Base-by-base conservation (phyloP, 2,797 vertebrate genomes). In the Xenops minutus region DNA sequence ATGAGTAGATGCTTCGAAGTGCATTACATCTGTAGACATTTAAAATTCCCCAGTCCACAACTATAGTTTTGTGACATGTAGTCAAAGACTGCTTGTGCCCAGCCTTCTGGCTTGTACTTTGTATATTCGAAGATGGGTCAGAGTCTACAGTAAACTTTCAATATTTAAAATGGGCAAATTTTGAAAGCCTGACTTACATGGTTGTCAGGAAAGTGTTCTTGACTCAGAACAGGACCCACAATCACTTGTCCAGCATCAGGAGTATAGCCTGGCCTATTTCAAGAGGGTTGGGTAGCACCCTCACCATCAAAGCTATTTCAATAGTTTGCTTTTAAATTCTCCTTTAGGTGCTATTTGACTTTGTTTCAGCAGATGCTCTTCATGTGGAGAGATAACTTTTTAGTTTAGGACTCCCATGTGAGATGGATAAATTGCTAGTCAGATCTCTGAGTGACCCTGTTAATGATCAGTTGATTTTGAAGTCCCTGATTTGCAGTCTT, bases 171-270 rank as follows among this genome's bases (percentile, higher is more conserved):
- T 71, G 14, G 19, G 5, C 29, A 34, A 5, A 14, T 66, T 84
- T 48, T 58, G 39, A 58, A 73, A 73, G 26, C 14, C 10, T 37
- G 3, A 13, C 64, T 29, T 27, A 15, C 10, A 64, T 88, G 22
- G 4, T 58, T 77, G 44, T 14, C 7, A 12, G 49, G 43, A 49
- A 67, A 46, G 15, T 71, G 69, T 71, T 21, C 54, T 44, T 63
- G 55, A 12, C 12, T 71, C 1, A 0, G 30, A 79, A 37, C 14
- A 44, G 21, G 36, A 58, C 14, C 10, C 0, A 0, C 13, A 19
- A 1, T 66, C 39, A 62, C 22, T n/a, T 64, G 24, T 13, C 16
- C 34, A 48, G 5, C 5, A 6, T 69, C 7, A 36, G n/a, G 34
- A 4, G 4, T 19, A 5, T 59, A 69, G 59, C 20, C n/a, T 80